Evolutionary conservation across 2,113 vertebrate genomes (phyloP).

Genomic region (Rallus limicola): DNA sequence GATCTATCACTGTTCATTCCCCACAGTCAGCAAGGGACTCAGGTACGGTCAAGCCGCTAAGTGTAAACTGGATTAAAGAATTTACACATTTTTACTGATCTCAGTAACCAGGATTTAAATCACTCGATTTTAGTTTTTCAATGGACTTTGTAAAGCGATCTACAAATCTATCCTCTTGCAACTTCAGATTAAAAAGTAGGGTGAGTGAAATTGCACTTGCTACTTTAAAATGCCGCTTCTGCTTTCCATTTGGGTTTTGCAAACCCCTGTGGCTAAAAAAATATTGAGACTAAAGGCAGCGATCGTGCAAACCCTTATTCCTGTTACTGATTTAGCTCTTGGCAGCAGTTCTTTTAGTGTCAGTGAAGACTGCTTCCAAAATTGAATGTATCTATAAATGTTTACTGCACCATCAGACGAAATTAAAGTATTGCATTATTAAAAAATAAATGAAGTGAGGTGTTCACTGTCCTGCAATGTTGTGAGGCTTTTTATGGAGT

Average conservation of each 20-base stretch:
- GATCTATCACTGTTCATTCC: neutral
- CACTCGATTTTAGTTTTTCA: neutral
- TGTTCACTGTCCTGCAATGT: neutral
- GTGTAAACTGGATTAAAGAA: neutral
- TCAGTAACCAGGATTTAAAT: neutral
- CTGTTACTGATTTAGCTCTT: accelerated
- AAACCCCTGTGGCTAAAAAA: neutral
- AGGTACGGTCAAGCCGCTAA: neutral
- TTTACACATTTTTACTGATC: neutral
- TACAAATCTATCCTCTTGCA: neutral
- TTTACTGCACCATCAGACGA: neutral
- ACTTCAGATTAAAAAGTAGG: neutral
- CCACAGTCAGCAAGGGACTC: neutral
- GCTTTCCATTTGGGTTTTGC: neutral
- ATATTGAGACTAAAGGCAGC: neutral
- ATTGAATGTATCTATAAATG: neutral
- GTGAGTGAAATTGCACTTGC: neutral
- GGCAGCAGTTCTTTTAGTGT: neutral
- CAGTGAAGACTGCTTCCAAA: neutral
- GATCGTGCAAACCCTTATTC: neutral
- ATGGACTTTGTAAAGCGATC: neutral
- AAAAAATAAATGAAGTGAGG: neutral
- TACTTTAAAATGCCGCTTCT: neutral
- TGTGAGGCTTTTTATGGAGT: neutral
- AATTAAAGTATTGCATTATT: neutral